Conservation (phyloP, 2,113 vertebrate genomes). For the Ploceus nigricollis region DNA sequence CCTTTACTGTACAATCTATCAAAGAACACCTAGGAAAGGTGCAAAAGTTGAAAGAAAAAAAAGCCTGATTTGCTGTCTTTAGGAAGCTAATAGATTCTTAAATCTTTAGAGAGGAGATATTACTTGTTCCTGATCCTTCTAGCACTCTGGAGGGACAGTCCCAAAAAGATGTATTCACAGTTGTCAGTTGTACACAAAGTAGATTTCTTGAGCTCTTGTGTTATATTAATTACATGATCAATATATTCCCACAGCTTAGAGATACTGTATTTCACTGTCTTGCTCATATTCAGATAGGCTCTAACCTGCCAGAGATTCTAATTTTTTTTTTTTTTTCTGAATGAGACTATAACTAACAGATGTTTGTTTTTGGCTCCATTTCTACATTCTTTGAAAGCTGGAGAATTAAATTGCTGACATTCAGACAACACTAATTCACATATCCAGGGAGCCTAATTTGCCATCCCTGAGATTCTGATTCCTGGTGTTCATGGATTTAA, state of each 20-base stretch:
- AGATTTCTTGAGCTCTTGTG: background rate
- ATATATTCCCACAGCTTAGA: background rate
- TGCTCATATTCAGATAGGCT: slow-evolving; percentile 20
- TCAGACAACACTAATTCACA: slow-evolving; percentile 80
- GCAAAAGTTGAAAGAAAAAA: background rate
- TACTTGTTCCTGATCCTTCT: background rate
- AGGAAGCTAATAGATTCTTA: background rate
- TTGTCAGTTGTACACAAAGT: background rate
- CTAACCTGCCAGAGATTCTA: slow-evolving; percentile 47
- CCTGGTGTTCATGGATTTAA: slow-evolving; percentile 73
- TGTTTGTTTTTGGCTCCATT: slow-evolving; percentile 72
- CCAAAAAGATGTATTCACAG: background rate
- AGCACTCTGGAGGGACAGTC: background rate
- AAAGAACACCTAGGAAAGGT: background rate
- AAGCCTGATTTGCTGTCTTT: background rate
- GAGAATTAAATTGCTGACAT: slow-evolving; percentile 77
- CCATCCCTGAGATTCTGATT: slow-evolving; percentile 74
- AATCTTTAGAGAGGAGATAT: background rate
- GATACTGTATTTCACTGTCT: slow-evolving; percentile 48
- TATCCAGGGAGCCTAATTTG: slow-evolving; percentile 77
- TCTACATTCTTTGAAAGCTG: slow-evolving; percentile 76
- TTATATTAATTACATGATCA: background rate
- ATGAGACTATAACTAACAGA: slow-evolving; percentile 67
- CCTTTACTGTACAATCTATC: background rate
- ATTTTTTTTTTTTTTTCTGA: slow-evolving; percentile 20